Percentiles rank a stretch among this genome's conserved stretches.
These are phyloP conservation scores for Erannis defoliaria DNA, from an alignment of 2,888 invertebrate genomes.

Conservation along the genomic window DNA sequence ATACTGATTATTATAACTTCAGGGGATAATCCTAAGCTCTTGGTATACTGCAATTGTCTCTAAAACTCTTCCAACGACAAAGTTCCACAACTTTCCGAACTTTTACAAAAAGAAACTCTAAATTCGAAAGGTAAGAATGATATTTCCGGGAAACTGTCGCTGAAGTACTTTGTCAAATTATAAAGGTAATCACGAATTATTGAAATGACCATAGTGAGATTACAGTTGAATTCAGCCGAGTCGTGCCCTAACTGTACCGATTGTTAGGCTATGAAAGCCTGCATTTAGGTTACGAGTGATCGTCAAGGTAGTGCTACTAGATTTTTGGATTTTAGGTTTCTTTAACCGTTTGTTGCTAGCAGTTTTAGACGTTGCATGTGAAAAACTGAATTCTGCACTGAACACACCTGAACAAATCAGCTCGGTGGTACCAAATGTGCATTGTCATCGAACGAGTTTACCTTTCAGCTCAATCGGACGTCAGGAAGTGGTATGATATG, in stretches of 20 bases:
- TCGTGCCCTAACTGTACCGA: conserved; percentile 71
- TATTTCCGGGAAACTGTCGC: conserved; percentile 26
- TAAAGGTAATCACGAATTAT: conserved; percentile 67
- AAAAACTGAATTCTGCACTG: no score
- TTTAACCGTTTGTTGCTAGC: neutral
- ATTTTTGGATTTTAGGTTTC: conserved; percentile 1
- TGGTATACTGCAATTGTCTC: conserved; percentile 13
- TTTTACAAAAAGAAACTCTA: conserved; percentile 17
- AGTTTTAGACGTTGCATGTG: neutral
- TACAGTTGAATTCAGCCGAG: conserved; percentile 63
- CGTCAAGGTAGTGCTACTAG: conserved; percentile 45
- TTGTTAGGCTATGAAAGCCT: conserved; percentile 46
- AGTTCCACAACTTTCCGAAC: neutral
- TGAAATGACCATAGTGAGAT: conserved; percentile 62
- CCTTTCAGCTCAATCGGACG: no score
- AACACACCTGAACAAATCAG: no score
- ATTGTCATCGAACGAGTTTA: no score
- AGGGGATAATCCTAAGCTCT: conserved; percentile 24
- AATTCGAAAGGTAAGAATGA: neutral
- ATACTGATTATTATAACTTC: conserved; percentile 13
- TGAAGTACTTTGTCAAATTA: conserved; percentile 49
- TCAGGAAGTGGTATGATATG: no score
- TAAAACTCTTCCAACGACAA: conserved; percentile 1
- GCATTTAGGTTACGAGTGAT: conserved; percentile 38
- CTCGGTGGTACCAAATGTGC: no score